phyloP scores from a whole-genome alignment of 1,140 invertebrate species.

The Triops cancriformis region DNA sequence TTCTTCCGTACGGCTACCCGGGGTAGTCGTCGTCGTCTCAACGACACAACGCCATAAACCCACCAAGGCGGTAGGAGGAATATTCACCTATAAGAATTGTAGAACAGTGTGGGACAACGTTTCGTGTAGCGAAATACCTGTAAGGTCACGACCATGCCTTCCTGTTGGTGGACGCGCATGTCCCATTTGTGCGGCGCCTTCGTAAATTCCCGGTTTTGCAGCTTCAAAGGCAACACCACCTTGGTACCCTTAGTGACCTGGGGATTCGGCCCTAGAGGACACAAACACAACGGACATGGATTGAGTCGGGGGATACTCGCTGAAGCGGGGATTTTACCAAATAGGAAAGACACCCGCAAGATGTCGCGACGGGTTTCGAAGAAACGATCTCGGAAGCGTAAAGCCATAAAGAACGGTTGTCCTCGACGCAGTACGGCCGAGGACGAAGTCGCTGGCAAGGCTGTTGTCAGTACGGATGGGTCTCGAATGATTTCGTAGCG shows the following conservation, averaged over 20 bases:
- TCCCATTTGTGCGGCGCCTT: slow-evolving; percentile 44
- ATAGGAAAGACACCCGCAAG: slow-evolving; percentile 50
- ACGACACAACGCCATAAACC: slow-evolving; percentile 43
- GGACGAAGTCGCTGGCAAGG: slow-evolving; percentile 34
- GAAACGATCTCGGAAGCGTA: slow-evolving; percentile 47
- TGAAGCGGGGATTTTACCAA: too few relatives aligned
- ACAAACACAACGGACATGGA: neutral
- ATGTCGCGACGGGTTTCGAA: slow-evolving; percentile 48
- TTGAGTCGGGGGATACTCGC: neutral
- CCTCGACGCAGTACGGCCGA: slow-evolving; percentile 52
- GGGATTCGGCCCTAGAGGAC: slow-evolving; percentile 47
- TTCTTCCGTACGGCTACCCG: slow-evolving; percentile 30
- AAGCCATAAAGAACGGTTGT: slow-evolving; percentile 51
- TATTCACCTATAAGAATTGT: slow-evolving; percentile 35
- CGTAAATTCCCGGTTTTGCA: slow-evolving; percentile 40
- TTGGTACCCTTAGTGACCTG: slow-evolving; percentile 51
- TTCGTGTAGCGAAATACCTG: slow-evolving; percentile 39
- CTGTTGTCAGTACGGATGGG: slow-evolving; percentile 35
- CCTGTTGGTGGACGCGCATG: slow-evolving; percentile 43
- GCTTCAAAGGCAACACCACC: slow-evolving; percentile 43
- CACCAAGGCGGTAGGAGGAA: slow-evolving; percentile 39
- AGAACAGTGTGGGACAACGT: neutral
- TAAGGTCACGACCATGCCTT: slow-evolving; percentile 44
- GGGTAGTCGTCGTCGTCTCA: slow-evolving; percentile 37
- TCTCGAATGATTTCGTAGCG: slow-evolving; percentile 53